A percentile compares a stretch with the other conserved stretches of the same genome.
Evolutionary conservation across 2,888 invertebrate genomes (phyloP).

Genomic region (Hipparchia semele): DNA sequence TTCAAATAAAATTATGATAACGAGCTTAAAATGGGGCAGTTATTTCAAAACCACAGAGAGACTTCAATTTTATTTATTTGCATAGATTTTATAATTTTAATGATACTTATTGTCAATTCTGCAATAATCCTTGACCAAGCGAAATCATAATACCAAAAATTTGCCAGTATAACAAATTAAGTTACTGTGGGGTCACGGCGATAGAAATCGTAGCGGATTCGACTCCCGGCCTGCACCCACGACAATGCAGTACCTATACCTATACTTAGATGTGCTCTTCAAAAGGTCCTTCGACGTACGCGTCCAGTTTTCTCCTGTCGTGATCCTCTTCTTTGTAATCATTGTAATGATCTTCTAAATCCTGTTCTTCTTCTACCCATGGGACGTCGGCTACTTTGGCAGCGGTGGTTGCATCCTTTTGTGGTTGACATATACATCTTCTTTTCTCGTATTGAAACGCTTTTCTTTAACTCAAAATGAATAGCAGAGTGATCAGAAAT

Average conservation of each 20-base stretch:
- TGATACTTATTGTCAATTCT: conserved; percentile 23
- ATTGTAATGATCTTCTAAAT: conserved; percentile 57
- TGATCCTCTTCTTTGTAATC: conserved; percentile 50
- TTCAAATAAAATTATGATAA: no score
- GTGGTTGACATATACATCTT: no score
- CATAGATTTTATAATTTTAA: neutral
- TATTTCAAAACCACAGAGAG: no score
- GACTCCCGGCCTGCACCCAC: conserved; percentile 23
- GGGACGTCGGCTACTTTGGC: conserved; percentile 61
- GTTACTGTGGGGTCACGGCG: conserved; percentile 32
- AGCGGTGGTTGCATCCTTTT: conserved; percentile 38
- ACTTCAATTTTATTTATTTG: neutral
- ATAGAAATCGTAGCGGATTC: conserved; percentile 30
- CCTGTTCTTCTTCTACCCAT: conserved; percentile 63
- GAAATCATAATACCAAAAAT: conserved; percentile 23
- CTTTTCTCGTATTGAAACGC: no score
- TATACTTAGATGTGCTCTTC: conserved; percentile 62
- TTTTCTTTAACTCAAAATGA: no score
- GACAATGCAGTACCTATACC: no score
- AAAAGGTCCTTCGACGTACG: conserved; percentile 55
- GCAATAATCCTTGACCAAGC: conserved; percentile 38
- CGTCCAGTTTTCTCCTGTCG: conserved; percentile 53
- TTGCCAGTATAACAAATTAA: conserved; percentile 23
- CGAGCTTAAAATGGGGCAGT: no score
- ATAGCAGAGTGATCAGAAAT: no score